Evolutionary conservation across 2,888 invertebrate species (phyloP), one percentile per base, ranked within the genome.

Genomic region (Augiades crinisus): DNA sequence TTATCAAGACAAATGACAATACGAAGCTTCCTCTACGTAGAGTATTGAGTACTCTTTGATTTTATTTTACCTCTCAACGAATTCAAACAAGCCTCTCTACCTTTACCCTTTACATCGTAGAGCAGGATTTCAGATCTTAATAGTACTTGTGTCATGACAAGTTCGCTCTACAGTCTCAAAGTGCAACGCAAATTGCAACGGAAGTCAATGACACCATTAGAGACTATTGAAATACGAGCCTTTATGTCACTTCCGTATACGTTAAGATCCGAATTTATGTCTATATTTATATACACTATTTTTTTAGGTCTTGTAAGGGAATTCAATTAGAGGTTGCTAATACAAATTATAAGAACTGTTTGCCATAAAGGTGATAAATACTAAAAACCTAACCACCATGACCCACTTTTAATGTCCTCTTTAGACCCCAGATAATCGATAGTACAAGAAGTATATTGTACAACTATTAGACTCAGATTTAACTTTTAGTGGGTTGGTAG

Each of bases 181-280:
- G 50, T 43, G 50, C 43, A 50, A 43, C 14, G 50, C 50, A 44
- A 44, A 50, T 50, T 50, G 50, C 50, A 43, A 12, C 50, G 43
- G 50, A 50, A 13, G 50, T 50, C 43, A 50, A 50, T 37, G 43
- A 44, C 50, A 43, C 50, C 50, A 49, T 49, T 43, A 44, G 43
- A 44, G 50, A n/a, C 43, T 37, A 36, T 50, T 50, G 43, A 50
- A 19, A 37, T 16, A 27, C 13, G 49, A 13, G 19, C 8, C 12
- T 34, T 41, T 27, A 34, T 34, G 19, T 27, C 27, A 19, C 38
- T 16, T 43, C 21, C 16, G 10, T 30, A 31, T 13, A 21, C 12
- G 12, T 10, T 12, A 10, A 2, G 12, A 30, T 30, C n/a, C n/a
- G n/a, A n/a, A n/a, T n/a, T 30, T 1, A 12, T 30, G 12, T 30